These are phyloP conservation scores for Andrena trimmerana DNA, from an alignment of 2,888 invertebrate genomes.

Conservation along the genomic window DNA sequence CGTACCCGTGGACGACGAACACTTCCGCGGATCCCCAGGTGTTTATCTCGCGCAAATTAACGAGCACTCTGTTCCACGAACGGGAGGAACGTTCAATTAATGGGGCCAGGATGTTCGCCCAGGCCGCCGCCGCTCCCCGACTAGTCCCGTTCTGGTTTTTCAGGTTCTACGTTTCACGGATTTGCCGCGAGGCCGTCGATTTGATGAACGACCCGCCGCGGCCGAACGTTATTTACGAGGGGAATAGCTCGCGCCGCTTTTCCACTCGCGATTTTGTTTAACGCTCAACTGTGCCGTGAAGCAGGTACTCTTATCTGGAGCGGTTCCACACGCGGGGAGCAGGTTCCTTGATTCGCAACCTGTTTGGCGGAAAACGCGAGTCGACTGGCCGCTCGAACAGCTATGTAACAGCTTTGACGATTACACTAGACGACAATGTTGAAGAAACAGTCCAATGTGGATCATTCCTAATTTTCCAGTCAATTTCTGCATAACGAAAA, in stretches of 20 bases:
- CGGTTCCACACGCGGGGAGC: neutral
- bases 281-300: neutral
- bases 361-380: constrained; percentile 8
- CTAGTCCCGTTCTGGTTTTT: constrained; percentile 42
- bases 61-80: constrained; percentile 46
- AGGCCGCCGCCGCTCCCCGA: neutral
- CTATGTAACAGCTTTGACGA: neutral
- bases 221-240: constrained; percentile 23
- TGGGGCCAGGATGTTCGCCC: constrained; percentile 22
- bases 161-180: constrained; percentile 46
- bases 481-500: no score
- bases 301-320: constrained; percentile 20
- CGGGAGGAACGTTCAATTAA: constrained; percentile 48
- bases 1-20: constrained; percentile 27
- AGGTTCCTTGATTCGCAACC: constrained; percentile 16
- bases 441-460: no score
- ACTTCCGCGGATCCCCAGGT: constrained; percentile 45
- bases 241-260: constrained; percentile 1
- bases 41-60: constrained; percentile 53
- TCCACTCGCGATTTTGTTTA: constrained; percentile 7
- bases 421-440: neutral
- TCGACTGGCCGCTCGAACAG: neutral
- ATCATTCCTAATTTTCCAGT: no score
- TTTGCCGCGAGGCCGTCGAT: constrained; percentile 26
- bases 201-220: constrained; percentile 34